Conservation (phyloP, 1,140 invertebrate species). For the Trichoplusia ni region DNA sequence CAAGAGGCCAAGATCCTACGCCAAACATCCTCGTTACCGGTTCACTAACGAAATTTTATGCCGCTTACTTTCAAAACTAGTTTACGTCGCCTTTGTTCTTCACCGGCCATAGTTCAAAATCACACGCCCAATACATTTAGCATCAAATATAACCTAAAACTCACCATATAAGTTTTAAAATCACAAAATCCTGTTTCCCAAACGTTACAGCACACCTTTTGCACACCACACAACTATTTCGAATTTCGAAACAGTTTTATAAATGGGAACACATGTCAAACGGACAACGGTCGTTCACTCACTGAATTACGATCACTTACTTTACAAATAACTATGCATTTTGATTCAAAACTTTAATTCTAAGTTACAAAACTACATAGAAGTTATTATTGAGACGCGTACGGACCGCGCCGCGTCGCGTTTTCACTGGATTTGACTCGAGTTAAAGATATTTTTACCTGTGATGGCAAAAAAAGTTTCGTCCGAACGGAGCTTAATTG, state of each 20-base stretch:
- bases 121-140: conserved; percentile 7
- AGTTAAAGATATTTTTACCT: conserved; percentile 77
- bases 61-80: conserved; percentile 51
- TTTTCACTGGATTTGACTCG: conserved; percentile 57
- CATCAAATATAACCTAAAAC: conserved; percentile 25
- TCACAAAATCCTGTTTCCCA: conserved; percentile 49
- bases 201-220: conserved; percentile 49
- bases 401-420: conserved; percentile 51
- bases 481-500: conserved; percentile 51
- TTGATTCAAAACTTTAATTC: conserved; percentile 29
- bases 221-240: conserved; percentile 48
- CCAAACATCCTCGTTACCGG: conserved; percentile 33
- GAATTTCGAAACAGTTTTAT: conserved; percentile 40
- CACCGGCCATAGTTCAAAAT: conserved; percentile 33
- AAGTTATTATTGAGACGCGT: conserved; percentile 37
- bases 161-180: conserved; percentile 49
- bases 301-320: not conserved
- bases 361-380: conserved; percentile 22
- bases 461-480: conserved; percentile 71
- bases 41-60: conserved; percentile 40
- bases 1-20: conserved; percentile 34
- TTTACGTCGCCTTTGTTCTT: conserved; percentile 53
- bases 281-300: conserved; percentile 9
- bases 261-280: conserved; percentile 43
- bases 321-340: not conserved